These are phyloP conservation scores for Ferrisia virgata DNA, from an alignment of 2,888 invertebrate genomes.

Conservation along the genomic window DNA sequence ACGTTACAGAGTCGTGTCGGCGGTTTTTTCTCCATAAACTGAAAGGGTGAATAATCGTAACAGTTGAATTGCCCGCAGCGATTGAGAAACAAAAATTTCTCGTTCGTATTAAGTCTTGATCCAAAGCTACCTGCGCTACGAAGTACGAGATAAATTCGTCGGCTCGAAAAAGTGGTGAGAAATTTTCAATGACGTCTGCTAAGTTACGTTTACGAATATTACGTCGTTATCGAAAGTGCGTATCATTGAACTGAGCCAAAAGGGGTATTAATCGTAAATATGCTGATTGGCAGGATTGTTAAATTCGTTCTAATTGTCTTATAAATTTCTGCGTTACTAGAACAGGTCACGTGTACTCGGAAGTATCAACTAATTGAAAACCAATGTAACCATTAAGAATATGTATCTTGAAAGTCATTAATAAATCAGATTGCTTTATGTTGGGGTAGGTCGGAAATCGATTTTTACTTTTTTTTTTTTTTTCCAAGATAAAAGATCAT, in stretches of 20 bases:
- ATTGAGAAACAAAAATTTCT: neutral
- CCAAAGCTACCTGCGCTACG: too few relatives aligned
- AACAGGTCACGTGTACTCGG: too few relatives aligned
- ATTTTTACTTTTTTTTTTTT: too few relatives aligned
- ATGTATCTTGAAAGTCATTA: too few relatives aligned
- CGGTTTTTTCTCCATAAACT: neutral
- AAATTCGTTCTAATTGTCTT: neutral
- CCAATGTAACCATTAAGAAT: too few relatives aligned
- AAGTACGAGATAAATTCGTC: neutral
- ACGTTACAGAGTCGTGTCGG: neutral
- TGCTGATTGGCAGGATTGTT: slow-evolving; percentile 7
- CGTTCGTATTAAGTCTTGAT: neutral
- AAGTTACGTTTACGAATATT: neutral
- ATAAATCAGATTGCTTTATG: too few relatives aligned
- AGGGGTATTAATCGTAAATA: slow-evolving; percentile 3
- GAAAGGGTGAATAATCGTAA: neutral
- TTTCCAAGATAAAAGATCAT: too few relatives aligned
- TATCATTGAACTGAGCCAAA: neutral
- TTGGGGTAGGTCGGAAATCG: too few relatives aligned
- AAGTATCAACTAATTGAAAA: too few relatives aligned
- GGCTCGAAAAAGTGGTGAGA: neutral
- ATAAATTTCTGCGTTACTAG: too few relatives aligned
- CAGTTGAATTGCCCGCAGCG: neutral
- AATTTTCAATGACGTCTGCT: neutral
- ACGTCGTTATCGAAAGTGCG: neutral